Evolutionary conservation across 2,888 invertebrate genomes (phyloP).

Genomic region (Apocheima hispidaria): DNA sequence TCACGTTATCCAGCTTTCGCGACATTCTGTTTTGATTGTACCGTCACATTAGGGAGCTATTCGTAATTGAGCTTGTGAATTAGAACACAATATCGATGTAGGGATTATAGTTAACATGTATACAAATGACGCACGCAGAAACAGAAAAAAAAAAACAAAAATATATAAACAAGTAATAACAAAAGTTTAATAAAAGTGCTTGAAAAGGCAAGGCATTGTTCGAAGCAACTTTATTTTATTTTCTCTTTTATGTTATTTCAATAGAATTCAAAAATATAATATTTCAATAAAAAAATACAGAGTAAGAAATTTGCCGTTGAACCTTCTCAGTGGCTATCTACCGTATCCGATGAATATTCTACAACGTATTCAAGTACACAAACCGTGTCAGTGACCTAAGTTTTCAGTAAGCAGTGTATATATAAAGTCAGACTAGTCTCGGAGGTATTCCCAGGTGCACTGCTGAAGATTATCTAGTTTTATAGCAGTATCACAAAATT

Average conservation of each 20-base stretch:
- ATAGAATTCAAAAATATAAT: neutral
- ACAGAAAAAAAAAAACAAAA: no score
- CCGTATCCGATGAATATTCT: constrained; percentile 37
- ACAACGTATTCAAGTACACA: constrained; percentile 31
- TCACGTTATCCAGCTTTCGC: no score
- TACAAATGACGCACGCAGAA: constrained; percentile 17
- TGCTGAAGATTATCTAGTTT: constrained; percentile 28
- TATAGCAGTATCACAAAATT: constrained; percentile 12
- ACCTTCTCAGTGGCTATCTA: constrained; percentile 25
- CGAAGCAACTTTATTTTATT: neutral
- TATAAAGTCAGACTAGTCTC: constrained; percentile 31
- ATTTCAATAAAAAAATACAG: neutral
- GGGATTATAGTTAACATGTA: constrained; percentile 5
- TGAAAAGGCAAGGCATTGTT: constrained; percentile 1
- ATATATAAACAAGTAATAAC: constrained; percentile 7
- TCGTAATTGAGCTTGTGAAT: no score
- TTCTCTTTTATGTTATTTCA: neutral
- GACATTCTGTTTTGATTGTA: no score
- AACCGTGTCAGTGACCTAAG: constrained; percentile 42
- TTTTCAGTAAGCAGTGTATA: constrained; percentile 33
- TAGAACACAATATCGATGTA: no score
- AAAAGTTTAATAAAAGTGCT: constrained; percentile 9
- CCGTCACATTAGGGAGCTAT: no score
- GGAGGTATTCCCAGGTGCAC: constrained; percentile 32
- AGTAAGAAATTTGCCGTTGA: constrained; percentile 20